Base-by-base conservation (phyloP, 2,113 vertebrate species). In the Toxostoma redivivum region DNA sequence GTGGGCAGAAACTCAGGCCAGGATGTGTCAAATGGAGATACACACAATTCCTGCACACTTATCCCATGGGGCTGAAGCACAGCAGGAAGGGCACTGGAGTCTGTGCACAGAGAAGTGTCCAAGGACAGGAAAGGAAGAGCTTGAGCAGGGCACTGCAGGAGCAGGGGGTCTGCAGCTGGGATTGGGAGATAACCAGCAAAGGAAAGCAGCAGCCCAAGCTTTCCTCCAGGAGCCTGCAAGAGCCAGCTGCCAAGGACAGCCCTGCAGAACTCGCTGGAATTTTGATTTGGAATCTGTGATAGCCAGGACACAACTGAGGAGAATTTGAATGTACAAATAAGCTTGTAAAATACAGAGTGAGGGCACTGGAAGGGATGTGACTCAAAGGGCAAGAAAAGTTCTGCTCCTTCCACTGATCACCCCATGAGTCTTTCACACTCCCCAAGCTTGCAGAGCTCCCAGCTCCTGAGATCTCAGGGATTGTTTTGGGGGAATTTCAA, bases 261-360 rank as follows among this genome's bases (percentile, higher is more conserved):
- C 35, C 25, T 24, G 27, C 65, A 87, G 86, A 82, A 70, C 45
- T 33, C 23, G 3, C 50, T 65, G 58, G 38, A 83, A 14, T 70
- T 94, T 62, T 78, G 38, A 51, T 78, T 73, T 81, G 56, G 69
- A 79, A 56, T 62, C 54, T 0, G 0, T 20, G 44, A 21, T 15
- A 90, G 40, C 30, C 44, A 66, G 17, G 40, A 74, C 40, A 69
- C n/a, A 69, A 67, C 67, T 60, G 60, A 86, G 61, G 27, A 64
- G 69, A 84, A 76, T 84, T 7, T 71, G 37, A 71, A 40, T 27
- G 64, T 7, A 56, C 48, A 72, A 90, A 61, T 48, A 56, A 65
- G 4, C 31, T 56, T 24, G 22, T 35, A 22, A 91, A 91, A 88
- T 17, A 65, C 0, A 1, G 53, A 81, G 37, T 0, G 0, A 74